phyloP scores from a whole-genome alignment of 2,888 invertebrate species.

The Serripes groenlandicus region DNA sequence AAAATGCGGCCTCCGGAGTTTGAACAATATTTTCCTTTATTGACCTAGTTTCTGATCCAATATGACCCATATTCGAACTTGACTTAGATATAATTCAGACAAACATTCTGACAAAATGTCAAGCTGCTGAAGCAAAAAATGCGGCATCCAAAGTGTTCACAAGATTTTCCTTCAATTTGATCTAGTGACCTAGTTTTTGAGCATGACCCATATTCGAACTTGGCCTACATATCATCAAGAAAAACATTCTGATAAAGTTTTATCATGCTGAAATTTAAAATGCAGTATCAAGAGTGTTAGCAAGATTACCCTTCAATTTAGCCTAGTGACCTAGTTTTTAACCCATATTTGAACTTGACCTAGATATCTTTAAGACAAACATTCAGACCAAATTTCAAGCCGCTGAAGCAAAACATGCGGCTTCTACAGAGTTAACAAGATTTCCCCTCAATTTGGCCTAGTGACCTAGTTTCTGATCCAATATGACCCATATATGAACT shows the following conservation, averaged over 20 bases:
- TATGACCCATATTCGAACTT: not conserved
- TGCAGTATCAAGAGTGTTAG: not conserved
- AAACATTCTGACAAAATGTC: not conserved
- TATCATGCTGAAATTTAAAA: not conserved
- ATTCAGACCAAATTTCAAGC: not conserved
- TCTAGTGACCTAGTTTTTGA: not conserved
- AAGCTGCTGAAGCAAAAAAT: not conserved
- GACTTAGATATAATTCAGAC: not conserved
- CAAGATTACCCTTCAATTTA: not conserved
- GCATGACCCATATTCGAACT: not conserved
- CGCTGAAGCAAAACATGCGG: not conserved
- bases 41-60: not conserved
- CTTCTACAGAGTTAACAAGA: not conserved
- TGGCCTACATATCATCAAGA: not conserved
- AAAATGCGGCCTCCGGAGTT: not conserved
- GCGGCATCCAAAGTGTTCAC: not conserved
- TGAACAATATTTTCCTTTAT: not conserved
- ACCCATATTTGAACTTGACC: not conserved
- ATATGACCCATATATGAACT: not conserved
- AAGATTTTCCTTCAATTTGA: not conserved
- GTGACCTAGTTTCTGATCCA: not conserved
- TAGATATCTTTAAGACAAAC: not conserved
- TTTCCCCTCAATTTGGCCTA: not conserved
- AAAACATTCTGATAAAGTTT: not conserved
- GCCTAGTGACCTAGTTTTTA: not conserved